These are phyloP conservation scores for Electrona antarctica DNA, from an alignment of 2,113 vertebrate species.

Conservation along the genomic window DNA sequence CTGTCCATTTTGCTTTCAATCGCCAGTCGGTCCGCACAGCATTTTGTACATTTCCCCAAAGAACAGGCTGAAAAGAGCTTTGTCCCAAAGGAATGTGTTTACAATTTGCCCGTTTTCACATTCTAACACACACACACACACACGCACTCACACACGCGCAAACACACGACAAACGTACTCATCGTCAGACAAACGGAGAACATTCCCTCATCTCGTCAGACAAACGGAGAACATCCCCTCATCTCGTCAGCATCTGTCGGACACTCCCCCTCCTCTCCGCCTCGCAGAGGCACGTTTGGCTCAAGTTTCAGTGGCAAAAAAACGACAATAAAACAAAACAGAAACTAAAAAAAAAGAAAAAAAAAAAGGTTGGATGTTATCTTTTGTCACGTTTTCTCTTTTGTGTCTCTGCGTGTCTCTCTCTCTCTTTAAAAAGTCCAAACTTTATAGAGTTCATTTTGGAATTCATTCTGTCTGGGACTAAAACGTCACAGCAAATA, in stretches of 20 bases:
- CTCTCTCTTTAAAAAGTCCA: slow-evolving; percentile 74
- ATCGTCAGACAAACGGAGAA: slow-evolving; percentile 79
- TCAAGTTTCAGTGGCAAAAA: slow-evolving; percentile 99
- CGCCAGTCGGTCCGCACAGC: slow-evolving; percentile 87
- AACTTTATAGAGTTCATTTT: slow-evolving; percentile 92
- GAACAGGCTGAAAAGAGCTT: slow-evolving; percentile 89
- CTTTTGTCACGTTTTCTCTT: slow-evolving; percentile 49
- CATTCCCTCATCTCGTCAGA: slow-evolving; percentile 82
- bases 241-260: slow-evolving; percentile 84
- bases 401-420: slow-evolving; percentile 11
- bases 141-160: slow-evolving; percentile 51
- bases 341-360: slow-evolving; percentile 71
- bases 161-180: slow-evolving; percentile 81
- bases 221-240: slow-evolving; percentile 69
- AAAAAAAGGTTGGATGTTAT: slow-evolving; percentile 60
- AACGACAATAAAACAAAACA: slow-evolving; percentile 64
- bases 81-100: slow-evolving; percentile 99
- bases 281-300: slow-evolving; percentile 99
- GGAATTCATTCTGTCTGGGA: slow-evolving; percentile 99
- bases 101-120: slow-evolving; percentile 85
- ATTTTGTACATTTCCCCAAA: slow-evolving; percentile 86
- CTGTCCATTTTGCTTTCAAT: slow-evolving; percentile 68
- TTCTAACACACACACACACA: slow-evolving; percentile 79
- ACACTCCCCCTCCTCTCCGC: slow-evolving; percentile 92
- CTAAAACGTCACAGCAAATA: slow-evolving; percentile 99